Conservation (phyloP, 2,797 vertebrate species). For the Glyptemys insculpta region DNA sequence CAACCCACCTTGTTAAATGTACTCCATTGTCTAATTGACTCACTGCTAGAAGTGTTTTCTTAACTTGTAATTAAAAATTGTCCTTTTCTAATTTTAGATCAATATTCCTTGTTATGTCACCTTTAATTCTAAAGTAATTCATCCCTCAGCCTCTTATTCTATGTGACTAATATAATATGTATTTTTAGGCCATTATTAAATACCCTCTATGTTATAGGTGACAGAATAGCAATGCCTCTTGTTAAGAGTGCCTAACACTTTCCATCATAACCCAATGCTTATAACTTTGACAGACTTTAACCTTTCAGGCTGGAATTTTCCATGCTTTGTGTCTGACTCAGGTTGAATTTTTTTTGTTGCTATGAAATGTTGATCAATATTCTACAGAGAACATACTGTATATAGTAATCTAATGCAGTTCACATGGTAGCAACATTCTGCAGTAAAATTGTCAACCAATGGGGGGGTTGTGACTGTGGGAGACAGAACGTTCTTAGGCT, state of each 20-base stretch:
- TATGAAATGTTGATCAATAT: constrained; percentile 14
- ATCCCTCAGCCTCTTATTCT: constrained; percentile 56
- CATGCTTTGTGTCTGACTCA: constrained; percentile 27
- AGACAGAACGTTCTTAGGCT: background rate
- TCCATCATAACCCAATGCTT: constrained; percentile 54
- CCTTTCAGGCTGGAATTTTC: constrained; percentile 56
- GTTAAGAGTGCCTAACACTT: constrained; percentile 37
- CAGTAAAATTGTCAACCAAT: background rate
- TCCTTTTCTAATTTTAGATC: constrained; percentile 69
- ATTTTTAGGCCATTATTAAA: constrained; percentile 73
- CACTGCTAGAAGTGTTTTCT: constrained; percentile 64
- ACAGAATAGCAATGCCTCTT: constrained; percentile 35
- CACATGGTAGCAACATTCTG: background rate
- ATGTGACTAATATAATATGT: constrained; percentile 72
- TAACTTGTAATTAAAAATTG: constrained; percentile 68
- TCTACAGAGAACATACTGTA: background rate
- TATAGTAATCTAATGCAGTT: background rate
- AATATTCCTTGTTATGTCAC: constrained; percentile 62
- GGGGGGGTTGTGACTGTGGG: background rate
- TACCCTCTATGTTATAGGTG: constrained; percentile 67
- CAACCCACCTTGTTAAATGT: constrained; percentile 49
- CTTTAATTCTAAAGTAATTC: constrained; percentile 70
- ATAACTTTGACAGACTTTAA: constrained; percentile 35
- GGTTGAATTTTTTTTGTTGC: constrained; percentile 13
- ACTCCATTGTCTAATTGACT: constrained; percentile 61